Conservation (phyloP, 2,888 invertebrate species). For the Drosophila kanekoi region DNA sequence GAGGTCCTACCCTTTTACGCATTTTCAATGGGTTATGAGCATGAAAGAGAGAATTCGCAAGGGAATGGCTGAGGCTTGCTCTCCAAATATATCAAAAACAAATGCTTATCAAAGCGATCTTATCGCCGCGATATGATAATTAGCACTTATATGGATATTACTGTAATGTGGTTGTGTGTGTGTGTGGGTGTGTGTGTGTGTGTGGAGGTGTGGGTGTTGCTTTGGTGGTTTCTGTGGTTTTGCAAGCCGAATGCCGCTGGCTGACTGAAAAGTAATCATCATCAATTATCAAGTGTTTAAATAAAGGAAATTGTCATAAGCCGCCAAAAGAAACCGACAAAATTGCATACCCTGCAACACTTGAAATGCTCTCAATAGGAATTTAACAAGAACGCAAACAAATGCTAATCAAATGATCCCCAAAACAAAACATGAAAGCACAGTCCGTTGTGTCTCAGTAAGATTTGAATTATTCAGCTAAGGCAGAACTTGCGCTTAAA, state of each 20-base stretch:
- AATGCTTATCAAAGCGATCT: slow-evolving; percentile 49
- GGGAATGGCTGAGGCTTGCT: not conserved
- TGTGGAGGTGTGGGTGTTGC: not conserved
- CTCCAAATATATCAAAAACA: too few relatives aligned
- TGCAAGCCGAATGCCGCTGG: slow-evolving; percentile 1
- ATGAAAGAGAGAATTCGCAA: not conserved
- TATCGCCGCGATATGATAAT: slow-evolving; percentile 58
- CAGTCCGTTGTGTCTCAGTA: too few relatives aligned
- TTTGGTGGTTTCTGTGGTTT: slow-evolving; percentile 6
- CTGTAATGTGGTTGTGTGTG: not conserved
- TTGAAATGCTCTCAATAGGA: not conserved
- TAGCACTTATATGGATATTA: slow-evolving; percentile 29
- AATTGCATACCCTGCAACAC: too few relatives aligned
- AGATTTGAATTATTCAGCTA: too few relatives aligned
- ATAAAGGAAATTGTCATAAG: slow-evolving; percentile 2
- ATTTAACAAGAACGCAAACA: not conserved
- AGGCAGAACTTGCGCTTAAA: not conserved
- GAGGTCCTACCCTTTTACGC: not conserved
- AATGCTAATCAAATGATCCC: not conserved
- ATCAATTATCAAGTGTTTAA: slow-evolving; percentile 56
- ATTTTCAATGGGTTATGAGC: not conserved
- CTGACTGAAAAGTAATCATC: slow-evolving; percentile 59
- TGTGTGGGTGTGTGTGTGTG: not conserved
- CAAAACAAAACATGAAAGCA: not conserved
- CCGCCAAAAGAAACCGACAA: slow-evolving; percentile 14